These are phyloP conservation scores for Pocota personata DNA, from an alignment of 2,888 invertebrate genomes.

Conservation along the genomic window DNA sequence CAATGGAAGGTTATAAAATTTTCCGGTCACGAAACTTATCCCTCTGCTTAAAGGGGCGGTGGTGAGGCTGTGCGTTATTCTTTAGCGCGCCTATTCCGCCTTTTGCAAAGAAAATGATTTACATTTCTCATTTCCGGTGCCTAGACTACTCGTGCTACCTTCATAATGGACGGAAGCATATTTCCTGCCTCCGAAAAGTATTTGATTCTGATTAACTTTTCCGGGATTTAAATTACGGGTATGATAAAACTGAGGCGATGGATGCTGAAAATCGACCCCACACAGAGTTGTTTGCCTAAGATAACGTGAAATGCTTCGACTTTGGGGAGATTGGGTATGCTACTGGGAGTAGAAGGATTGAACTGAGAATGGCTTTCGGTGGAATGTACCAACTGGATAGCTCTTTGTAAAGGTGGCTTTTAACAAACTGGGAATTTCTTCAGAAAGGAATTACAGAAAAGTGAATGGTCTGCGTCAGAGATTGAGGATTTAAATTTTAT, in stretches of 20 bases:
- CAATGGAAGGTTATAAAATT: conserved; percentile 38
- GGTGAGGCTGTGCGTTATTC: not conserved
- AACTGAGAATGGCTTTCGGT: conserved; percentile 22
- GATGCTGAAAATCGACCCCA: not conserved
- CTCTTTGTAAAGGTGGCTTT: too few species aligned
- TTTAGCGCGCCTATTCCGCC: not conserved
- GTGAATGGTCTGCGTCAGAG: not conserved
- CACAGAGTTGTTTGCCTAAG: not conserved
- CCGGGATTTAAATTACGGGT: conserved; percentile 33
- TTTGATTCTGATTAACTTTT: conserved; percentile 68
- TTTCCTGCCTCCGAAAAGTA: conserved; percentile 59
- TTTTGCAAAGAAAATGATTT: conserved; percentile 43
- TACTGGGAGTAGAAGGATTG: conserved; percentile 25
- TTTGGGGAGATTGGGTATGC: not conserved
- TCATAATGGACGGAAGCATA: conserved; percentile 47
- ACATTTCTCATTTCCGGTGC: conserved; percentile 59
- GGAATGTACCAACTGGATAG: not conserved
- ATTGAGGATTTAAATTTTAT: not conserved
- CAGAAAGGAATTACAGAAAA: not conserved
- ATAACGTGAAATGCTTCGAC: not conserved
- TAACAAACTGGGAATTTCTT: not conserved
- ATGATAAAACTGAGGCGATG: not conserved
- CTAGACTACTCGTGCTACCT: not conserved
- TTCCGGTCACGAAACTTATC: conserved; percentile 67
- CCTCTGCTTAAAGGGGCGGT: not conserved